Conservation (phyloP, 2,113 vertebrate genomes). For the Mus pahari region DNA sequence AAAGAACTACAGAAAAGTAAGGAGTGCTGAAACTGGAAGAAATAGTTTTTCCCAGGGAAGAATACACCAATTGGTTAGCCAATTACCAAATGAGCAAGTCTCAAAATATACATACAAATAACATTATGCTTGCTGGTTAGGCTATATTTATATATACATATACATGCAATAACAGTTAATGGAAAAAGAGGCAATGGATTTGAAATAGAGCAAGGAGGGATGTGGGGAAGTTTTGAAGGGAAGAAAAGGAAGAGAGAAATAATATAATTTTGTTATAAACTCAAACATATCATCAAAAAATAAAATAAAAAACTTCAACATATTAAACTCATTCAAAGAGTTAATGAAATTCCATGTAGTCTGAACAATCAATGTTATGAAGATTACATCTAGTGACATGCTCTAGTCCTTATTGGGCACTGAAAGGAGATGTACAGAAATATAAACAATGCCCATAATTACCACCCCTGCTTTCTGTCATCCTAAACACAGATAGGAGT, state of each 20-base stretch:
- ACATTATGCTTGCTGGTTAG: neutral
- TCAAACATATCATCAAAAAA: neutral
- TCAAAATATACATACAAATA: neutral
- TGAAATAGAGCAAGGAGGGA: neutral
- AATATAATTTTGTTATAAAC: neutral
- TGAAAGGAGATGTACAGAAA: neutral
- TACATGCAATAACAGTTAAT: neutral
- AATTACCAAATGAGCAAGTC: neutral
- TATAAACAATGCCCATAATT: neutral
- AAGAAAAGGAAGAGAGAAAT: neutral
- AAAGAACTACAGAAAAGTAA: neutral
- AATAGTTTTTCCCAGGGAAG: neutral
- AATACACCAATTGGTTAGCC: neutral
- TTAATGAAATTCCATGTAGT: neutral
- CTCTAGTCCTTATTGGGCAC: neutral
- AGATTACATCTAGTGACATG: neutral
- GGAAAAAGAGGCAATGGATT: neutral
- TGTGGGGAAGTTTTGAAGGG: neutral
- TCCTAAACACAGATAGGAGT: neutral
- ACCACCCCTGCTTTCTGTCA: neutral
- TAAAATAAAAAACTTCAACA: neutral
- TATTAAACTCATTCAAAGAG: neutral
- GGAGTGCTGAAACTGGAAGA: neutral
- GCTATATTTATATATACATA: neutral
- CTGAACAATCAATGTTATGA: neutral